Percentiles rank a stretch among this genome's conserved stretches.
These are phyloP conservation scores for Psilopsiagon aurifrons DNA, from an alignment of 2,113 vertebrate species.

Conservation along the genomic window DNA sequence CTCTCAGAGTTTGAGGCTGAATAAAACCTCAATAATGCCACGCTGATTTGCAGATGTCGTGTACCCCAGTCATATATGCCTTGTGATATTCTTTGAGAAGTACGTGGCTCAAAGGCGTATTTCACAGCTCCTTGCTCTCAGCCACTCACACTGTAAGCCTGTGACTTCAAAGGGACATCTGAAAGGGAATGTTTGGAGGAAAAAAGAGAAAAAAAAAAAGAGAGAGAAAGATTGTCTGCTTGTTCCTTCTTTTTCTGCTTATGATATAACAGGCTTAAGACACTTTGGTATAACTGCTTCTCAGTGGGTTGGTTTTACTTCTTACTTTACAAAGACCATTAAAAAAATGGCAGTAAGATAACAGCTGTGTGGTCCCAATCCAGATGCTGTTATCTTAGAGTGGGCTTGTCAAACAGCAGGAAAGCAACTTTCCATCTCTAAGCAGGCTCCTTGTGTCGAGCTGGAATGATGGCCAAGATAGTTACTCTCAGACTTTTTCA, in stretches of 20 bases:
- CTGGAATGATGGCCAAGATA: not conserved
- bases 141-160: not conserved
- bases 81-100: not conserved
- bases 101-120: not conserved
- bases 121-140: conserved; percentile 34
- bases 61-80: not conserved
- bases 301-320: conserved; percentile 6
- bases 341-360: not conserved
- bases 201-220: not conserved
- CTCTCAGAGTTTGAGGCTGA: not conserved
- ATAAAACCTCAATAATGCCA: not conserved
- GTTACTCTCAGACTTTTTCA: not conserved
- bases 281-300: conserved; percentile 1
- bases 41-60: not conserved
- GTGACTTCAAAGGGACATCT: conserved; percentile 53
- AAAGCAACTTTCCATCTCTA: not conserved
- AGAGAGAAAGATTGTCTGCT: not conserved
- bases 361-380: not conserved
- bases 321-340: not conserved
- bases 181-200: conserved; percentile 7
- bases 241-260: not conserved
- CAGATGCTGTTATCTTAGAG: not conserved
- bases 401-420: not conserved
- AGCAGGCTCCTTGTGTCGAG: not conserved
- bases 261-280: conserved; percentile 37